phyloP scores from a whole-genome alignment of 2,797 vertebrate genomes.

The Paguma larvata region DNA sequence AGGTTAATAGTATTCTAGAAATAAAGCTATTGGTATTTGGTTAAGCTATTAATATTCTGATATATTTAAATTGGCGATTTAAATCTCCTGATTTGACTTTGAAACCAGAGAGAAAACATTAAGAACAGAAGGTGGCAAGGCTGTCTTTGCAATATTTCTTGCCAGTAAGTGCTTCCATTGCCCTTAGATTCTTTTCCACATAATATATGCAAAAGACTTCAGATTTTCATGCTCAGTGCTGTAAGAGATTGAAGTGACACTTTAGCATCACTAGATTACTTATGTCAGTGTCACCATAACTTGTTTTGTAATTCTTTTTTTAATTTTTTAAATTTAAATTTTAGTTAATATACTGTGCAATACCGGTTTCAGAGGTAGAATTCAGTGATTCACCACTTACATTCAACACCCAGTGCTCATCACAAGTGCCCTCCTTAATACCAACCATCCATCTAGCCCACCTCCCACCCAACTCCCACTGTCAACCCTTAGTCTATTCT shows the following conservation, averaged over 20 bases:
- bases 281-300: neutral
- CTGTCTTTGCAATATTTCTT: conserved; percentile 28
- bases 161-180: neutral
- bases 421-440: too few species aligned
- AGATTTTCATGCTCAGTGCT: neutral
- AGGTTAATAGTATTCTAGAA: neutral
- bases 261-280: neutral
- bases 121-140: conserved; percentile 47
- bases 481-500: too few species aligned
- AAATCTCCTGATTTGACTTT: conserved; percentile 23
- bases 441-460: too few species aligned
- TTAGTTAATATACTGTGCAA: too few species aligned
- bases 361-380: too few species aligned
- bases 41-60: conserved; percentile 23
- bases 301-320: neutral
- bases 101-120: conserved; percentile 6
- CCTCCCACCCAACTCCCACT: too few species aligned
- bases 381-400: too few species aligned
- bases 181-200: neutral
- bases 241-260: neutral
- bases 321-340: too few species aligned
- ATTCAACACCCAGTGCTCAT: too few species aligned
- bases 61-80: conserved; percentile 40
- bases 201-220: neutral
- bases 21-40: conserved; percentile 39